Base-by-base conservation (phyloP, 2,797 vertebrate species). In the Cossypha heuglini region DNA sequence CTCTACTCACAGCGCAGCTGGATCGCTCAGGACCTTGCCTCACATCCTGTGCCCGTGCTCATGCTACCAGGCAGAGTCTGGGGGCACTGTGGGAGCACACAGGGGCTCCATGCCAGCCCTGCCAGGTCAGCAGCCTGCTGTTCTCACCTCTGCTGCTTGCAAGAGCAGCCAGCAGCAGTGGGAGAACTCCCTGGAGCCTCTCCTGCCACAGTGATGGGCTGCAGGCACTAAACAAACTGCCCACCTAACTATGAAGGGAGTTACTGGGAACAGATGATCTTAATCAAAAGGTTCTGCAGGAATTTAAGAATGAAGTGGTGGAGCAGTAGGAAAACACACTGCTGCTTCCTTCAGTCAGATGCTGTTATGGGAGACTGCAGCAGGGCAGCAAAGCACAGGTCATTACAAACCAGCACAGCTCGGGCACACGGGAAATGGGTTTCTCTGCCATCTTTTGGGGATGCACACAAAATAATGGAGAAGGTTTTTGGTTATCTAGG, bases 251-350 rank as follows among this genome's bases (percentile, higher is more conserved):
- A 90, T 8, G 3, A 71, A 87, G 1, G n/a, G 46, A 93, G 62
- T 77, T 86, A 62, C 62, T n/a, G 45, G 66, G 63, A 88, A 67
- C 94, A 96, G 76, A 95, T 79, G 79, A 95, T 69, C 62, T 61
- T 76, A 84, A 95, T 91, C 82, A 88, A 86, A 84, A 4, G 49
- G 59, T 59, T 84, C 51, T 88, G 87, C 85, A 90, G 91, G 89
- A 90, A 88, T 73, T 80, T 10, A 72, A 78, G 82, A 91, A 93
- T 20, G 43, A 82, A 88, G 73, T 57, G 59, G 64, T 18, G 35
- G 54, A 78, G 38, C 66, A 78, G 75, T 8, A 88, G 62, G 46
- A 84, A 93, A 90, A 86, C 63, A 79, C 59, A 31, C 25, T 21
- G 24, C 52, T 64, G 0, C 57, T 91, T 46, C 21, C 37, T 94